Conservation (phyloP, 2,888 invertebrate genomes). For the Stenodema calcarata region DNA sequence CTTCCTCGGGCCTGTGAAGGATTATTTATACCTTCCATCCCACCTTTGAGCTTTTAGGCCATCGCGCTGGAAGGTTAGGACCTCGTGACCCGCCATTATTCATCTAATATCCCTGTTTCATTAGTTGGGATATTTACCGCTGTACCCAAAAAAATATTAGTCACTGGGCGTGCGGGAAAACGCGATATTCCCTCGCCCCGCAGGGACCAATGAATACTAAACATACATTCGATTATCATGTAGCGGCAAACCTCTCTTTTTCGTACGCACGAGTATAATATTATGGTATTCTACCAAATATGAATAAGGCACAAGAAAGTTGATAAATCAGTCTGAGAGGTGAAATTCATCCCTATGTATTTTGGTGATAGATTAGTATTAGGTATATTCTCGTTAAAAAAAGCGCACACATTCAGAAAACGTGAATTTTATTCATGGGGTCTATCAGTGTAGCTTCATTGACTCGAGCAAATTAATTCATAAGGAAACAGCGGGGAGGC, state of each 20-base stretch:
- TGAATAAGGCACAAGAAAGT: neutral
- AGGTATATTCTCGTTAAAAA: neutral
- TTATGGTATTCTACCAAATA: neutral
- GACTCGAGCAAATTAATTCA: constrained; percentile 16
- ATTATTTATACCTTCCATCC: constrained; percentile 14
- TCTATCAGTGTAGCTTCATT: neutral
- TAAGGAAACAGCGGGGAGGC: constrained; percentile 19
- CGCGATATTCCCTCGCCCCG: constrained; percentile 11
- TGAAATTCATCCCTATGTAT: neutral
- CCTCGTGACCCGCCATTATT: constrained; percentile 25
- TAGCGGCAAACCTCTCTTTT: neutral
- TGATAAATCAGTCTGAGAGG: constrained; percentile 3
- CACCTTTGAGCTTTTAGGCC: constrained; percentile 15
- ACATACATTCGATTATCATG: constrained; percentile 21
- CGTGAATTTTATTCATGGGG: neutral
- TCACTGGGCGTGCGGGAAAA: neutral
- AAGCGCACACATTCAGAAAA: neutral
- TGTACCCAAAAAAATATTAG: constrained; percentile 12
- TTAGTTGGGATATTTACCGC: constrained; percentile 27
- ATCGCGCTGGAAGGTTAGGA: neutral
- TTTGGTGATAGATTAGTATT: neutral
- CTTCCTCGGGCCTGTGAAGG: neutral
- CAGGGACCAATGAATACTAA: constrained; percentile 48
- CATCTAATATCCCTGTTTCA: constrained; percentile 19
- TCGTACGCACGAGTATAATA: neutral